Percentiles rank a stretch among this genome's conserved stretches.
These are phyloP conservation scores for Epinephelus cyanopodus DNA, from an alignment of 2,113 vertebrate genomes.

Conservation along the genomic window DNA sequence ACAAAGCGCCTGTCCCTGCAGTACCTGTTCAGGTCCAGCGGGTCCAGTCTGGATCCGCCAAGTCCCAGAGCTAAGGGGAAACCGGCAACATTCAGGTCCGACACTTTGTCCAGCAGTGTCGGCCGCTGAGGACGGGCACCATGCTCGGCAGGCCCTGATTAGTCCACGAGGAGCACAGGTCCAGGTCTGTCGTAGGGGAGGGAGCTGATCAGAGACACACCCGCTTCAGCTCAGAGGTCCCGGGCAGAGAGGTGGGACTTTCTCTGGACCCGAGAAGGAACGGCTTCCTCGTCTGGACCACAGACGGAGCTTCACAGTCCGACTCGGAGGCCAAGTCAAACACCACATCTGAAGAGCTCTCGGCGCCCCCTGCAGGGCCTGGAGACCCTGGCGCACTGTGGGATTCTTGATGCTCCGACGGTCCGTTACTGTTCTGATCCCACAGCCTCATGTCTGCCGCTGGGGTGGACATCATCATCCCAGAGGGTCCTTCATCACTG, in stretches of 20 bases:
- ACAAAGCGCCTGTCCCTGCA: slow-evolving; percentile 72
- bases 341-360: slow-evolving; percentile 9
- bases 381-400: slow-evolving; percentile 31
- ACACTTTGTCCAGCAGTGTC: slow-evolving; percentile 37
- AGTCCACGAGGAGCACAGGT: slow-evolving; percentile 68
- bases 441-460: slow-evolving; percentile 15
- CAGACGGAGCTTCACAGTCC: slow-evolving; percentile 20
- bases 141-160: slow-evolving; percentile 45
- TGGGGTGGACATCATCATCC: not conserved
- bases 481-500: slow-evolving; percentile 26
- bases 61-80: slow-evolving; percentile 50
- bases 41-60: slow-evolving; percentile 46
- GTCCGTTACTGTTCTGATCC: slow-evolving; percentile 16
- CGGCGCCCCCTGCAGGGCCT: not conserved
- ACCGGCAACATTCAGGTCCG: not conserved
- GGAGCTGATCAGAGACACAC: slow-evolving; percentile 32
- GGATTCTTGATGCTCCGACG: not conserved
- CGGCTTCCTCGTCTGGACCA: not conserved
- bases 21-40: slow-evolving; percentile 62
- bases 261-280: slow-evolving; percentile 29
- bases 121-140: slow-evolving; percentile 40
- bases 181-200: slow-evolving; percentile 64
- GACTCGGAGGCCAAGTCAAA: slow-evolving; percentile 47
- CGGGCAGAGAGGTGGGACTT: slow-evolving; percentile 24
- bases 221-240: slow-evolving; percentile 50